Conservation (phyloP, 1,140 invertebrate genomes). For the Bombus superbus region DNA sequence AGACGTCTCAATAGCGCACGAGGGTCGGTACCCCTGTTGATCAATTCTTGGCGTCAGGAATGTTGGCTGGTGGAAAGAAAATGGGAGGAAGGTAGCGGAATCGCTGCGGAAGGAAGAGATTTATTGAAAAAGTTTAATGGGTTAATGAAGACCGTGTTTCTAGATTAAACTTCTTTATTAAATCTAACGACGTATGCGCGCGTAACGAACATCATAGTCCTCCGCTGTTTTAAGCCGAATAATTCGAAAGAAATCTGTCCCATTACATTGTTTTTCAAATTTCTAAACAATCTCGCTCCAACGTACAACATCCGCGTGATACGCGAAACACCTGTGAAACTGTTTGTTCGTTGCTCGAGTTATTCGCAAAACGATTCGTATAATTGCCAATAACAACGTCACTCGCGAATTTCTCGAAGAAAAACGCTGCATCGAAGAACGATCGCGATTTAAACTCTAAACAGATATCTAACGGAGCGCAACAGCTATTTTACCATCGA, state of each 20-base stretch:
- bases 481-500: not conserved
- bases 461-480: no score
- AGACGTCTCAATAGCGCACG: no score
- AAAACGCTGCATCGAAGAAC: not conserved
- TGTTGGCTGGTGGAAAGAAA: not conserved
- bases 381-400: not conserved
- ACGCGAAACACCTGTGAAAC: no score
- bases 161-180: conserved; percentile 9
- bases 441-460: no score
- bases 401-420: not conserved
- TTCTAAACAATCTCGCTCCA: no score
- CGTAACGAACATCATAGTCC: not conserved
- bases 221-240: not conserved
- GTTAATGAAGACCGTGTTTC: not conserved
- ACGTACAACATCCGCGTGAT: no score
- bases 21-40: not conserved
- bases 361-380: no score
- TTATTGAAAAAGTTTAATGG: conserved; percentile 6
- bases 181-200: not conserved
- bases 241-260: not conserved
- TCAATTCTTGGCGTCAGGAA: not conserved
- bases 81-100: not conserved
- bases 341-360: no score
- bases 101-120: not conserved
- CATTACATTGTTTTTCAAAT: no score